Evolutionary conservation across 1,140 invertebrate species (phyloP), one percentile per base, ranked within the genome.

Genomic region (Hyposmocoma kahamanoa): DNA sequence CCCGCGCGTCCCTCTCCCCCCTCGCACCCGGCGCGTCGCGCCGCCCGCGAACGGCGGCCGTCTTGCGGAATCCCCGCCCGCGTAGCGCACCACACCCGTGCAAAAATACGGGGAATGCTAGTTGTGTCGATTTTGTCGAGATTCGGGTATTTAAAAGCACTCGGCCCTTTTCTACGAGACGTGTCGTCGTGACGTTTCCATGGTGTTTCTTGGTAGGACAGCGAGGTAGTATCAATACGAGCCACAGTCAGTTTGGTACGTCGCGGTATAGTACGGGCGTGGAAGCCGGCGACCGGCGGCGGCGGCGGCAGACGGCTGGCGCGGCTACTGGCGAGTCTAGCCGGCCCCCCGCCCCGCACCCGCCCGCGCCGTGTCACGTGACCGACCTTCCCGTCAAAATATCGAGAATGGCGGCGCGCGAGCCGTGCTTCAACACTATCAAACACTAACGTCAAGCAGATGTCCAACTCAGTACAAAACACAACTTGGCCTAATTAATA

Each of bases 331-430:
- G 79, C 81, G 79, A 86, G 85, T 86, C 84, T 86, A 87, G 85
- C 84, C 82, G 68, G 72, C 71, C 74, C 73, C 68, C 74, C 60
- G 66, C 64, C 60, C 71, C 72, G 57, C 70, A 62, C 68, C 60
- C 57, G 62, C 52, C 55, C 62, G 59, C 52, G 58, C 67, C 67
- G 60, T 55, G 78, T 86, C 87, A 89, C 87, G 87, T 89, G 88
- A 89, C 82, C 90, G 90, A 91, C 90, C 90, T 91, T 90, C 91
- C 90, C 90, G 90, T 92, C 90, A 92, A 91, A 92, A 92, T 91
- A 92, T 89, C 88, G 87, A 89, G 87, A 89, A 87, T 87, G 87
- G 80, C 83, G 72, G 71, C 73, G 71, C n/a, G 70, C 69, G 67
- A 73, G 63, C 61, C 67, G 32, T 17, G 32, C 32, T n/a, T 17